phyloP scores from a whole-genome alignment of 1,140 invertebrate species.

The Contarinia nasturtii region DNA sequence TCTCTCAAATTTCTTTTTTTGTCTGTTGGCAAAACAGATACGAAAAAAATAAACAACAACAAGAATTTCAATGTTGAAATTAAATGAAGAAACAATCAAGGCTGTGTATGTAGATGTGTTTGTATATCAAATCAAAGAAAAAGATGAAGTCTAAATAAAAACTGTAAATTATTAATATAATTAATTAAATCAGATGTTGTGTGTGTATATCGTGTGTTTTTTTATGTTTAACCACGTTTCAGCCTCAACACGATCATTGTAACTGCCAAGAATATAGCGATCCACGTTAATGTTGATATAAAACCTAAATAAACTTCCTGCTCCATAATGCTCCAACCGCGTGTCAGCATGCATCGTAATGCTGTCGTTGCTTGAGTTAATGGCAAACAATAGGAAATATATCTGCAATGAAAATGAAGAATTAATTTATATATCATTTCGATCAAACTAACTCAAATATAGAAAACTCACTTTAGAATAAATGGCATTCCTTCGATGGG shows the following conservation, averaged over 20 bases:
- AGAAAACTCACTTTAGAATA: constrained; percentile 35
- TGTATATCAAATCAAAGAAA: no score
- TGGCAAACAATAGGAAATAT: constrained; percentile 68
- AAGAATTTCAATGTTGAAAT: no score
- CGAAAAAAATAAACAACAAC: no score
- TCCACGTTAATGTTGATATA: constrained; percentile 74
- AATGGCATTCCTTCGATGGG: constrained; percentile 76
- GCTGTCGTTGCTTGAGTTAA: constrained; percentile 81
- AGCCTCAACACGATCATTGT: constrained; percentile 61
- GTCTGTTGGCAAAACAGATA: no score
- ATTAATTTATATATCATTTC: no score
- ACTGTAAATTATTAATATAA: background rate
- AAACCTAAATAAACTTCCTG: constrained; percentile 77
- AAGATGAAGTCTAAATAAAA: no score
- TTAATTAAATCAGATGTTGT: background rate
- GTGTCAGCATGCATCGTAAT: constrained; percentile 68
- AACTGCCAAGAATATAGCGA: constrained; percentile 62
- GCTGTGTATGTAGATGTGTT: no score
- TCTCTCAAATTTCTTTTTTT: no score
- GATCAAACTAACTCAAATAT: background rate
- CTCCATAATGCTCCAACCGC: constrained; percentile 70
- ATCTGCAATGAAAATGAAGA: constrained; percentile 18
- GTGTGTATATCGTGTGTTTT: no score
- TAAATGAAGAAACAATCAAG: no score
- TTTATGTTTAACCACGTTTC: constrained; percentile 42